Evolutionary conservation across 2,797 vertebrate genomes (phyloP).

Genomic region (Sebastes variabilis): DNA sequence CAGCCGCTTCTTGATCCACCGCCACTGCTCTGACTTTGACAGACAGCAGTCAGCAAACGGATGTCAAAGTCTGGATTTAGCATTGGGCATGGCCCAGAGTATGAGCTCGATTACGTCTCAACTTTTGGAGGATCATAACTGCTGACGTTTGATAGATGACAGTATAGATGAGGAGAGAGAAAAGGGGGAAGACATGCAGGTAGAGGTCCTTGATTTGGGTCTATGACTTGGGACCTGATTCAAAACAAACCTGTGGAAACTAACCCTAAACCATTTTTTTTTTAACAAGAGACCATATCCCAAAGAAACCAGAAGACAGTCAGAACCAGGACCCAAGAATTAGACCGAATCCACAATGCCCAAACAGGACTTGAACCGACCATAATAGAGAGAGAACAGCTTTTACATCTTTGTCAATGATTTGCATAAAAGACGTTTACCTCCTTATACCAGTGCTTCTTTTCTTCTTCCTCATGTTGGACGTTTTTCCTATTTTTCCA

Average conservation of each 20-base stretch:
- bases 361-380: background rate
- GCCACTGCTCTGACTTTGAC: constrained; percentile 38
- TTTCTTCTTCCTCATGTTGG: background rate
- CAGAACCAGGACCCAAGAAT: background rate
- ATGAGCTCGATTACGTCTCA: constrained; percentile 5
- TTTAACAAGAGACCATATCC: background rate
- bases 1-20: constrained; percentile 41
- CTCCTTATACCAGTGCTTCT: background rate
- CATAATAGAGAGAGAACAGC: background rate
- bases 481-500: background rate
- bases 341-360: background rate
- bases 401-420: background rate
- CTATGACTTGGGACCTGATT: background rate
- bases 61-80: constrained; percentile 29
- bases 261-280: background rate
- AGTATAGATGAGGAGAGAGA: background rate
- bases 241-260: background rate
- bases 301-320: background rate
- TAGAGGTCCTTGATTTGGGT: background rate
- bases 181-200: background rate
- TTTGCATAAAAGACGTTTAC: background rate
- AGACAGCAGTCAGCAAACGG: constrained; percentile 32
- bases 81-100: constrained; percentile 14
- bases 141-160: background rate
- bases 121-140: background rate